Base-by-base conservation (phyloP, 2,113 vertebrate species). In the Strigops habroptila region DNA sequence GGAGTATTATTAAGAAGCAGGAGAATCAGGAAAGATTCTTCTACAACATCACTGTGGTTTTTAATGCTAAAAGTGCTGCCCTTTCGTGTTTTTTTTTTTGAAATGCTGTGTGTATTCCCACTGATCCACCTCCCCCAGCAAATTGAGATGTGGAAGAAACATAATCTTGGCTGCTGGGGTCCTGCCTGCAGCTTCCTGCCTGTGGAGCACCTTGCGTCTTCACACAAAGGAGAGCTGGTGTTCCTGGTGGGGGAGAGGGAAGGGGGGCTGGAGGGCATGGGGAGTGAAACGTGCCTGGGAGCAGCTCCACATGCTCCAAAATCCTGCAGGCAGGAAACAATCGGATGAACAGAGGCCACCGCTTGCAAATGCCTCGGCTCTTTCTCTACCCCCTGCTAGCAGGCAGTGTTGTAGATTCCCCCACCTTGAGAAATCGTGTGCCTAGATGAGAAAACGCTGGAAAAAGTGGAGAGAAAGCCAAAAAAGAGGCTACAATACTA, bases 221-320 rank as follows among this genome's bases (percentile, higher is more conserved):
- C 46, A 12, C 75, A 95, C 80, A 80, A 96, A 96, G 63, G 76
- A 78, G 86, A 77, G 59, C 70, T 95, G 94, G 49, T 86, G 80
- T 77, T 91, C 37, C 70, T 74, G 74, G 41, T 63, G 86, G 70
- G 82, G 60, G 79, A 64, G 6, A 10, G 49, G 77, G 88, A 90
- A 77, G 65, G 92, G 92, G 49, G 83, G 24, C 76, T 33, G 48
- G 17, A 59, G 73, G 1, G 19, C 59, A 3, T 21, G 55, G 84
- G 60, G 70, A 93, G 86, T 77, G 89, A 91, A 91, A 97, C 85
- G 88, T 95, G 96, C 90, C 92, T 91, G 80, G 79, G 53, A 91
- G 94, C 97, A 95, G 97, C 94, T 96, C 91, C 84, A 14, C 90
- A 78, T 62, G 90, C 75, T 86, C 92, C 41, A 6, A 89, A 91